Evolutionary conservation across 2,113 vertebrate genomes (phyloP).

Genomic region (Mustela nigripes): DNA sequence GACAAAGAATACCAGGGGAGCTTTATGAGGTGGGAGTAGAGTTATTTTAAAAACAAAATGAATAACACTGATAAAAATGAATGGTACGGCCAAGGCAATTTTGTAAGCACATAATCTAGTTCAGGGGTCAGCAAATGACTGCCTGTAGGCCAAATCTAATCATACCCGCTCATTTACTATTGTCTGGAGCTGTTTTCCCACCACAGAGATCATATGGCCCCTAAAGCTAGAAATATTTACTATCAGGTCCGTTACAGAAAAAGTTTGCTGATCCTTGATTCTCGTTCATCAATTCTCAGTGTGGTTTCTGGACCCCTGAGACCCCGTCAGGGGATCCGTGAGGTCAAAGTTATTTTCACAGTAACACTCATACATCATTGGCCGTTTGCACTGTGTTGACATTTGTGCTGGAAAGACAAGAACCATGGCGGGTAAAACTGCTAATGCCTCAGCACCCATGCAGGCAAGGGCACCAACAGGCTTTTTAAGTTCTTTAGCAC

Average conservation of each 20-base stretch:
- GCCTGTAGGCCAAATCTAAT: not conserved
- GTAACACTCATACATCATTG: not conserved
- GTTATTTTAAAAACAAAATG: slow-evolving; percentile 24
- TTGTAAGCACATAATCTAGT: not conserved
- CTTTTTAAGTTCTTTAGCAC: not conserved
- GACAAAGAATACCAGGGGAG: not conserved
- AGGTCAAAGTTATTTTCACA: not conserved
- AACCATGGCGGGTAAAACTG: not conserved
- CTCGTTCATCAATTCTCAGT: not conserved
- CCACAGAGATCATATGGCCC: not conserved
- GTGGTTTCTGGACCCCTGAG: not conserved
- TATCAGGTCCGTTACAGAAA: not conserved
- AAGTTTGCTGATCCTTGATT: not conserved
- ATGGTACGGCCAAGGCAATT: not conserved
- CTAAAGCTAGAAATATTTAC: slow-evolving; percentile 5
- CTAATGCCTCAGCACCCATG: not conserved
- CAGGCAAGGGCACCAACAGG: not conserved
- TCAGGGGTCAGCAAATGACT: slow-evolving; percentile 10
- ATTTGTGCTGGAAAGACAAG: not conserved
- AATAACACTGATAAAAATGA: slow-evolving; percentile 43
- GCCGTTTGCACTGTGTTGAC: not conserved
- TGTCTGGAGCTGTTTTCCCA: not conserved
- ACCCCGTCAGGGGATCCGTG: not conserved
- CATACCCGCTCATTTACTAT: not conserved
- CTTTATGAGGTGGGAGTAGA: not conserved